phyloP scores from a whole-genome alignment of 2,888 invertebrate genomes.

The Argyresthia goedartella region DNA sequence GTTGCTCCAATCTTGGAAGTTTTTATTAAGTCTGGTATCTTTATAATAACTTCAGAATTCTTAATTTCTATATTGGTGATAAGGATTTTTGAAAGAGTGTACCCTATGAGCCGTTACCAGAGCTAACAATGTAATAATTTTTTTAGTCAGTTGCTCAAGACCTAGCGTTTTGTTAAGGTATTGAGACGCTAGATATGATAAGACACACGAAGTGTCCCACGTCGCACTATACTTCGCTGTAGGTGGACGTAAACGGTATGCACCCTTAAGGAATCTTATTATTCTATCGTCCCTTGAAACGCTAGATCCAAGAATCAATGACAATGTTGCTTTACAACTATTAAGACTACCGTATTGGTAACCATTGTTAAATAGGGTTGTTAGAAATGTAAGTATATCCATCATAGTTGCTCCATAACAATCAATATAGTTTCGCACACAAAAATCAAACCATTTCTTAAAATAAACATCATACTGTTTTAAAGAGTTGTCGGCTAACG shows the following conservation, averaged over 20 bases:
- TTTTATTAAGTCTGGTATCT: conserved; percentile 9
- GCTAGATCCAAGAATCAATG: background rate
- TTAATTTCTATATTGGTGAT: background rate
- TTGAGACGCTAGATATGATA: background rate
- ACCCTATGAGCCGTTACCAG: conserved; percentile 5
- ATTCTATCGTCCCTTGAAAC: background rate
- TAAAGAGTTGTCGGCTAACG: conserved; percentile 1
- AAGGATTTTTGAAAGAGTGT: conserved; percentile 2
- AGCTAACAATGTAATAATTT: conserved; percentile 3
- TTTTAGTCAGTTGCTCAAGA: conserved; percentile 3
- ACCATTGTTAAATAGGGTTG: background rate
- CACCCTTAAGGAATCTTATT: conserved; percentile 1
- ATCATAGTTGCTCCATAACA: background rate
- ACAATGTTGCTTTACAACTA: background rate
- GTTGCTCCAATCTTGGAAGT: conserved; percentile 5
- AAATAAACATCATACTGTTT: conserved; percentile 2
- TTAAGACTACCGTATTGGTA: background rate
- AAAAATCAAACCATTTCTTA: background rate
- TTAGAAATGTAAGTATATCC: background rate
- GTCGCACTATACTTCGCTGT: background rate
- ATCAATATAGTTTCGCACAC: background rate
- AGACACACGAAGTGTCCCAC: conserved; percentile 2
- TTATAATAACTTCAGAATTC: background rate
- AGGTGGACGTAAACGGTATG: background rate
- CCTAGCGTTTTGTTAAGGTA: conserved; percentile 2